A percentile compares a stretch with the other conserved stretches of the same genome.
phyloP scores from a whole-genome alignment of 2,113 vertebrate genomes.

The Urocynchramus pylzowi region DNA sequence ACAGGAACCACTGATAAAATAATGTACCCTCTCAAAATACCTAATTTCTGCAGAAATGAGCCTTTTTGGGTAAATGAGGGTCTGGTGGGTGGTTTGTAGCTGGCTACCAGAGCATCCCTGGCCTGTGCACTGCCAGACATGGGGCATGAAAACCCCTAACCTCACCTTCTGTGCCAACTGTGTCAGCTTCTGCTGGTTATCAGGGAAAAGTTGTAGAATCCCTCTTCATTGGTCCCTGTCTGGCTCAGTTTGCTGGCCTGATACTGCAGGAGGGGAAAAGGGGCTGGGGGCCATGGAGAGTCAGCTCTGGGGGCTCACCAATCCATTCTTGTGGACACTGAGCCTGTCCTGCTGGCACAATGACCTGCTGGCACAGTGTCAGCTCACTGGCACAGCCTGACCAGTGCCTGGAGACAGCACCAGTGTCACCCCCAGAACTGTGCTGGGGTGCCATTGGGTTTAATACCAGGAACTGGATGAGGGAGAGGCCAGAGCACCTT shows the following conservation, averaged over 20 bases:
- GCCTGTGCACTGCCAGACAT: not conserved
- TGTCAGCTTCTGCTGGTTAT: not conserved
- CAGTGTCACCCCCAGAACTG: accelerated
- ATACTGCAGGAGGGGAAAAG: not conserved
- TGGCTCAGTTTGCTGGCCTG: not conserved
- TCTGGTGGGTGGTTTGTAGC: not conserved
- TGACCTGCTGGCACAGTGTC: not conserved
- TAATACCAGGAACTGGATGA: not conserved
- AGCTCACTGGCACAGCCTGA: not conserved
- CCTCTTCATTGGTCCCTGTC: not conserved
- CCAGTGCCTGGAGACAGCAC: not conserved
- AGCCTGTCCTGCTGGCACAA: not conserved
- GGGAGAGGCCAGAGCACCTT: not conserved
- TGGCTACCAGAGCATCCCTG: not conserved
- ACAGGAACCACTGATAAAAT: not conserved
- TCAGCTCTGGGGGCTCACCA: not conserved
- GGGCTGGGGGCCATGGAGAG: too few relatives aligned
- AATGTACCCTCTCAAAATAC: not conserved
- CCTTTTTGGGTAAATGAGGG: not conserved
- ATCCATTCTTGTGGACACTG: not conserved
- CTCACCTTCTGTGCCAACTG: not conserved
- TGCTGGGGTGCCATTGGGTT: too few relatives aligned
- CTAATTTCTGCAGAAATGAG: not conserved
- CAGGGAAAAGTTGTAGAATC: not conserved
- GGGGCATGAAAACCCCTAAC: not conserved